Conservation (phyloP, 2,797 vertebrate species). For the Anguilla megastoma region DNA sequence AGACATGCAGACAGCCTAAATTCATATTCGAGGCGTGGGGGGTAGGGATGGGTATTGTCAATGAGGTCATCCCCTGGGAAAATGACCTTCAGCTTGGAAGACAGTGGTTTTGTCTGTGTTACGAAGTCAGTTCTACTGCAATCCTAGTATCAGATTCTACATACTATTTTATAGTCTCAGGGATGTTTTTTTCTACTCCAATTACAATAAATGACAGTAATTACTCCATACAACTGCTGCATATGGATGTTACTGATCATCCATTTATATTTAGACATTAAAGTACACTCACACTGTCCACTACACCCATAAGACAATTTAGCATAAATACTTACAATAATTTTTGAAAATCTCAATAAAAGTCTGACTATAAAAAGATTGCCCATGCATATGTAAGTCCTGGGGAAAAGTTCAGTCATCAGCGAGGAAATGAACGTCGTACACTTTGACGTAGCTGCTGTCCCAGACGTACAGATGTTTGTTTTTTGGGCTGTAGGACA, state of each 20-base stretch:
- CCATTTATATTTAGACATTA: neutral
- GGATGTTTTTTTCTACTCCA: neutral
- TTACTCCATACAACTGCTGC: neutral
- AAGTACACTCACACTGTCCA: neutral
- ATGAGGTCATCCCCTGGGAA: neutral
- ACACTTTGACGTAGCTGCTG: slow-evolving; percentile 75
- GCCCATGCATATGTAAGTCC: neutral
- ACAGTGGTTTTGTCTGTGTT: neutral
- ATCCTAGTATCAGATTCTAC: neutral
- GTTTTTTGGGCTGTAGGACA: slow-evolving; percentile 80
- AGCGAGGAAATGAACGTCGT: slow-evolving; percentile 69
- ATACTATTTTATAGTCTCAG: neutral
- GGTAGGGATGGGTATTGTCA: neutral
- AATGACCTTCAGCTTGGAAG: neutral
- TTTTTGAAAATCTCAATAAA: neutral
- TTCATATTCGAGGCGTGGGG: neutral
- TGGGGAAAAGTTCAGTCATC: slow-evolving; percentile 26
- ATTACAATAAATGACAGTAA: neutral
- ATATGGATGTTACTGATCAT: neutral
- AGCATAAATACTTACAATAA: neutral
- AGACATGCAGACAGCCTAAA: neutral
- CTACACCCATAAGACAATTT: neutral
- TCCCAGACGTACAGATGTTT: slow-evolving; percentile 82
- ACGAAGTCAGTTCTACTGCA: neutral
- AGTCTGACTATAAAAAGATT: neutral